phyloP scores from a whole-genome alignment of 2,888 invertebrate species.

The Lucinisca nassula region DNA sequence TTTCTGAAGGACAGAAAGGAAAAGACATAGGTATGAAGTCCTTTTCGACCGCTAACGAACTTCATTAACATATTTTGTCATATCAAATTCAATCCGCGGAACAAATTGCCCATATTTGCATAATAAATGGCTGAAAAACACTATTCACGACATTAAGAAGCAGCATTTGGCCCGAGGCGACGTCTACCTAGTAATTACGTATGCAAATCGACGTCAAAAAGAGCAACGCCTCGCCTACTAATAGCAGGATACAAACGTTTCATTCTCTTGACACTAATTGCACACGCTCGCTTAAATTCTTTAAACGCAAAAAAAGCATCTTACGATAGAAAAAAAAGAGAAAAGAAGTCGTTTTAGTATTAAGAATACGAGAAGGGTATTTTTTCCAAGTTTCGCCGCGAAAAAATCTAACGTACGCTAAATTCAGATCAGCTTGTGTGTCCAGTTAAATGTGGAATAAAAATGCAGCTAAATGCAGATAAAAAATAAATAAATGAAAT shows the following conservation, averaged over 20 bases:
- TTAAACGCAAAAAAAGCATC: neutral
- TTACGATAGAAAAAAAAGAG: neutral
- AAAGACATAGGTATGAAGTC: neutral
- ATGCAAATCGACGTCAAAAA: constrained; percentile 66
- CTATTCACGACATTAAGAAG: constrained; percentile 48
- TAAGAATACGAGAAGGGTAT: neutral
- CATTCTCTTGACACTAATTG: constrained; percentile 51
- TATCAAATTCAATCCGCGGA: constrained; percentile 50
- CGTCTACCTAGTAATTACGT: constrained; percentile 61
- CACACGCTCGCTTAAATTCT: neutral
- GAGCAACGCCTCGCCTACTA: constrained; percentile 41
- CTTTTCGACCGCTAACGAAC: constrained; percentile 3
- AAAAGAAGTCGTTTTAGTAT: neutral
- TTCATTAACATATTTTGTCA: neutral
- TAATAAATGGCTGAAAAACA: constrained; percentile 67
- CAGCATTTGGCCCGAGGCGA: constrained; percentile 46
- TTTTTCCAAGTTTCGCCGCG: neutral
- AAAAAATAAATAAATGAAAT: too few species aligned
- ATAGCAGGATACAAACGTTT: constrained; percentile 40
- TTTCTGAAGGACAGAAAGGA: too few species aligned
- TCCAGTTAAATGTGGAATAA: too few species aligned
- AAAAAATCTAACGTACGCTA: too few species aligned
- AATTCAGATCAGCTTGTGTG: too few species aligned
- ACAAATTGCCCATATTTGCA: constrained; percentile 69
- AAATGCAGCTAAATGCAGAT: too few species aligned